These are phyloP conservation scores for Aphelinus certus DNA, from an alignment of 1,140 invertebrate species.

Conservation along the genomic window DNA sequence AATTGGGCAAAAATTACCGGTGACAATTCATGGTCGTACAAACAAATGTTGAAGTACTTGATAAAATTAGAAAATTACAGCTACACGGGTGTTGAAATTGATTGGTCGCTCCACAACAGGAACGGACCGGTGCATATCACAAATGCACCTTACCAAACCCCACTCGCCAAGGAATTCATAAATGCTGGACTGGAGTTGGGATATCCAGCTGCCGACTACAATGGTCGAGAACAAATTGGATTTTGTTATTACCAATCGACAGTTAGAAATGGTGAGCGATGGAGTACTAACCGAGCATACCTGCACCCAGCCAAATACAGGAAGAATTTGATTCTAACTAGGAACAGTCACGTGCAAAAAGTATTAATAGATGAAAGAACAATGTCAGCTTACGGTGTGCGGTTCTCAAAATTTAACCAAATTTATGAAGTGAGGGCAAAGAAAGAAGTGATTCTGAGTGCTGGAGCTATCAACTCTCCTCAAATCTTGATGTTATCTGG, in stretches of 20 bases:
- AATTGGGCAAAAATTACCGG: constrained; percentile 65
- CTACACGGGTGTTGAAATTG: not conserved
- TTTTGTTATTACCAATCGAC: constrained; percentile 65
- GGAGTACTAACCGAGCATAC: constrained; percentile 83
- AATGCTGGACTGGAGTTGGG: not conserved
- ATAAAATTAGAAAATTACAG: constrained; percentile 59
- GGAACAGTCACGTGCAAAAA: constrained; percentile 79
- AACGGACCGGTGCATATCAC: constrained; percentile 9
- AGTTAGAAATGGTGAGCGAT: constrained; percentile 59
- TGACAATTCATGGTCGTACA: constrained; percentile 69
- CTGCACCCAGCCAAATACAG: constrained; percentile 79
- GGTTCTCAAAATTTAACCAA: too few species aligned
- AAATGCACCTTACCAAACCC: constrained; percentile 20
- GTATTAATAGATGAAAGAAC: constrained; percentile 67
- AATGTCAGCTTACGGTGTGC: too few species aligned
- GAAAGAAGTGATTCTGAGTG: too few species aligned
- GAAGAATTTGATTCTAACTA: constrained; percentile 80
- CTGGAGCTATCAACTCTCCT: too few species aligned
- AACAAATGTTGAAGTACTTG: constrained; percentile 67
- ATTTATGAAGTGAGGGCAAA: too few species aligned
- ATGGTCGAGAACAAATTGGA: not conserved
- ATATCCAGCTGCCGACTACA: constrained; percentile 7
- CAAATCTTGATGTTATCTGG: too few species aligned
- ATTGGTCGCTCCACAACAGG: constrained; percentile 1
- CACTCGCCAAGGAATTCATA: not conserved